Evolutionary conservation across 2,888 invertebrate species (phyloP).

Genomic region (Heliconius ethilla): DNA sequence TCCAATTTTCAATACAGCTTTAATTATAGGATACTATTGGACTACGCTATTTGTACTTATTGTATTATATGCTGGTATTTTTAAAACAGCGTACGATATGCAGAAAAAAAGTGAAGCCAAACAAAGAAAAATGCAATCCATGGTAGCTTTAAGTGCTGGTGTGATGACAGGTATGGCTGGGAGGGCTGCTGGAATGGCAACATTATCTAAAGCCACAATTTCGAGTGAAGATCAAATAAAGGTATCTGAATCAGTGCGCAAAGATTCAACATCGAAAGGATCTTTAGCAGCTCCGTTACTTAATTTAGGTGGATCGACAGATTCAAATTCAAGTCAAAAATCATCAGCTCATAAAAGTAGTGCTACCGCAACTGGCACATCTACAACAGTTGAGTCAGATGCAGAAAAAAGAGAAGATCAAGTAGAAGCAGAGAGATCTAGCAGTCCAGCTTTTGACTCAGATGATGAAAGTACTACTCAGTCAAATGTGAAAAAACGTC

Average conservation of each 20-base stretch:
- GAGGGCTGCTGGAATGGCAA: constrained; percentile 92
- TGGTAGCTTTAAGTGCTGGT: constrained; percentile 94
- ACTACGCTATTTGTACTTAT: constrained; percentile 97
- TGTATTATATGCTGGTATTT: constrained; percentile 97
- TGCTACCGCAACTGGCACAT: constrained; percentile 81
- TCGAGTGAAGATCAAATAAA: constrained; percentile 88
- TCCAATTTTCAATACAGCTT: constrained; percentile 97
- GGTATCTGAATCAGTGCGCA: constrained; percentile 67
- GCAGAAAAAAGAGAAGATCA: constrained; percentile 76
- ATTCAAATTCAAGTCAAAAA: constrained; percentile 84
- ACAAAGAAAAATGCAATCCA: constrained; percentile 96
- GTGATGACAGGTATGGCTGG: constrained; percentile 96
- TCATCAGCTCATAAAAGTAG: constrained; percentile 83
- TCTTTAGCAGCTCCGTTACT: constrained; percentile 70
- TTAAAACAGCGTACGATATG: constrained; percentile 98
- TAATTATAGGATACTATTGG: constrained; percentile 99
- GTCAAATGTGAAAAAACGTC: constrained; percentile 82
- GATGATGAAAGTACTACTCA: constrained; percentile 92
- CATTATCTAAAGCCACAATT: constrained; percentile 88
- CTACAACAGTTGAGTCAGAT: constrained; percentile 79
- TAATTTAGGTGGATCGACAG: constrained; percentile 76
- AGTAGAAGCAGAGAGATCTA: constrained; percentile 89
- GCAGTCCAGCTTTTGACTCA: constrained; percentile 96
- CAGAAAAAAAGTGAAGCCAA: constrained; percentile 98
- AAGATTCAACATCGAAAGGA: constrained; percentile 69